phyloP scores from a whole-genome alignment of 2,113 vertebrate species.

The Syngnathus scovelli region DNA sequence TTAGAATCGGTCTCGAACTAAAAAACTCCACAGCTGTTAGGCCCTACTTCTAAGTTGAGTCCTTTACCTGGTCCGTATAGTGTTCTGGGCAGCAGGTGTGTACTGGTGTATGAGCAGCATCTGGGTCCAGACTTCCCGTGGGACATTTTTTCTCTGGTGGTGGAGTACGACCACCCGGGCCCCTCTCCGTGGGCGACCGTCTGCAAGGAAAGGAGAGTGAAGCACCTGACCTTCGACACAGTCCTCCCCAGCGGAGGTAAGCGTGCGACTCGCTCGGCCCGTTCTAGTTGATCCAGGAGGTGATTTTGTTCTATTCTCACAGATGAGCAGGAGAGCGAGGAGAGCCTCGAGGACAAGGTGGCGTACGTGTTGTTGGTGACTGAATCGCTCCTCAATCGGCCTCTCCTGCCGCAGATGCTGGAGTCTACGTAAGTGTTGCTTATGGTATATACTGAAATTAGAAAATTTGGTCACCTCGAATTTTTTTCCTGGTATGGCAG shows the following conservation, averaged over 20 bases:
- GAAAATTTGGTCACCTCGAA: no score
- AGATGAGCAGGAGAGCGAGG: constrained; percentile 35
- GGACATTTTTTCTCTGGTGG: constrained; percentile 78
- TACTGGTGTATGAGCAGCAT: constrained; percentile 74
- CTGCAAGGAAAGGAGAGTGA: constrained; percentile 73
- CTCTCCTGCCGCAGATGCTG: constrained; percentile 78
- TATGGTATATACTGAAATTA: background rate
- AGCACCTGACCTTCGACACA: constrained; percentile 75
- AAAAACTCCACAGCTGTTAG: no score
- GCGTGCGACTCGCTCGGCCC: background rate
- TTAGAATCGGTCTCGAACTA: no score
- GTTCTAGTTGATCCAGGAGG: background rate
- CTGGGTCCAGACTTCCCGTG: constrained; percentile 86
- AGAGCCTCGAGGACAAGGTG: constrained; percentile 71
- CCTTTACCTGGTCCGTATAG: constrained; percentile 45
- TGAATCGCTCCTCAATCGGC: constrained; percentile 77
- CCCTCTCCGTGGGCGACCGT: constrained; percentile 76
- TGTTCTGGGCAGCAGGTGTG: constrained; percentile 66
- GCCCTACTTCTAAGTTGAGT: background rate
- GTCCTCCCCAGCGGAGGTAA: constrained; percentile 58
- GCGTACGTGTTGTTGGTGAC: constrained; percentile 82
- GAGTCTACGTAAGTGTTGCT: constrained; percentile 79
- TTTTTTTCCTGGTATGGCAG: constrained; percentile 58
- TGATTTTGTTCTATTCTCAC: constrained; percentile 3
- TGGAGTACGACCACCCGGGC: constrained; percentile 81